These are phyloP conservation scores for human DNA, from an alignment of 2,113 vertebrate genomes.

Conservation along the genomic window GRCh38 chr16:30007001-30007500, in stretches of 20 bases:
- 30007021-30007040: slow-evolving; percentile 89
- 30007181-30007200: slow-evolving; percentile 91
- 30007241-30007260: slow-evolving; percentile 91
- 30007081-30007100: slow-evolving; percentile 87
- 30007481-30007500: background rate
- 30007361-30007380: background rate
- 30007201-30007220: slow-evolving; percentile 89
- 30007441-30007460: background rate
- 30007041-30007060: slow-evolving; percentile 93
- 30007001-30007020: background rate
- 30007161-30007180: slow-evolving; percentile 84
- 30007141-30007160: background rate
- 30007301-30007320: slow-evolving; percentile 67
- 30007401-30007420: background rate
- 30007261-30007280: slow-evolving; percentile 94
- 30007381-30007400: background rate
- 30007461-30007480: background rate
- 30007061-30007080: slow-evolving; percentile 89
- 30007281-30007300: slow-evolving; percentile 93
- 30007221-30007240: slow-evolving; percentile 89
- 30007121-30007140: background rate
- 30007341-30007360: background rate
- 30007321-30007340: slow-evolving; percentile 9
- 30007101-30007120: slow-evolving; percentile 45
- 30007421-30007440: background rate